Evolutionary conservation across 2,113 vertebrate species (phyloP).

Genomic region (Protobothrops flavoviridis): DNA sequence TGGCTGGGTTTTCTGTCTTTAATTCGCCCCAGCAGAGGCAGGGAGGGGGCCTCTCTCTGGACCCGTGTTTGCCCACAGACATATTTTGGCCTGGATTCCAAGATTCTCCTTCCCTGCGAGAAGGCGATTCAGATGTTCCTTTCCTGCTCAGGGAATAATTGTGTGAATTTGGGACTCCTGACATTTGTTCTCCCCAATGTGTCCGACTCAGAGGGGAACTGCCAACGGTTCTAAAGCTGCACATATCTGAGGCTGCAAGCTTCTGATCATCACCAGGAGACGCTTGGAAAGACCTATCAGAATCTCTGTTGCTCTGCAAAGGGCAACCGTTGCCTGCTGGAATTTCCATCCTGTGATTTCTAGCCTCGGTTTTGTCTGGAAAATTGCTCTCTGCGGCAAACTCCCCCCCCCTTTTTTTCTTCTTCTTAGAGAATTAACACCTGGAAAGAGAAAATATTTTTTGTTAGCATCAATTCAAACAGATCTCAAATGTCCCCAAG

Average conservation of each 20-base stretch:
- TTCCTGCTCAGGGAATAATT: not conserved
- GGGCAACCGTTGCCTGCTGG: not conserved
- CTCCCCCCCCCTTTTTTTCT: not conserved
- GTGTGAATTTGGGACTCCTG: not conserved
- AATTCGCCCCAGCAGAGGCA: not conserved
- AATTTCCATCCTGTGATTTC: not conserved
- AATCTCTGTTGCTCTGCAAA: not conserved
- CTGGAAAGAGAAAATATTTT: not conserved
- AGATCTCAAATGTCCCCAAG: not conserved
- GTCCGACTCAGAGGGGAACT: not conserved
- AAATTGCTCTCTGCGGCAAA: not conserved
- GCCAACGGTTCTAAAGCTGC: not conserved
- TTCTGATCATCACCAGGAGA: not conserved
- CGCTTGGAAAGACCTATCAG: not conserved
- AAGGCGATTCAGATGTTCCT: not conserved
- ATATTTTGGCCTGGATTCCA: not conserved
- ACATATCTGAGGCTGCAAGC: not conserved
- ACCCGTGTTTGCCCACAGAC: too few species aligned
- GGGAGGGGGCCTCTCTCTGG: too few species aligned
- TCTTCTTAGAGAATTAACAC: not conserved
- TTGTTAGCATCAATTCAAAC: not conserved
- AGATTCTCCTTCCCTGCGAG: not conserved
- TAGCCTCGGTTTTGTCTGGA: not conserved
- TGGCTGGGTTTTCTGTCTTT: not conserved
- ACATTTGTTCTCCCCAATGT: constrained; percentile 16